phyloP scores from a whole-genome alignment of 2,888 invertebrate genomes.

The Anaspis maculata region DNA sequence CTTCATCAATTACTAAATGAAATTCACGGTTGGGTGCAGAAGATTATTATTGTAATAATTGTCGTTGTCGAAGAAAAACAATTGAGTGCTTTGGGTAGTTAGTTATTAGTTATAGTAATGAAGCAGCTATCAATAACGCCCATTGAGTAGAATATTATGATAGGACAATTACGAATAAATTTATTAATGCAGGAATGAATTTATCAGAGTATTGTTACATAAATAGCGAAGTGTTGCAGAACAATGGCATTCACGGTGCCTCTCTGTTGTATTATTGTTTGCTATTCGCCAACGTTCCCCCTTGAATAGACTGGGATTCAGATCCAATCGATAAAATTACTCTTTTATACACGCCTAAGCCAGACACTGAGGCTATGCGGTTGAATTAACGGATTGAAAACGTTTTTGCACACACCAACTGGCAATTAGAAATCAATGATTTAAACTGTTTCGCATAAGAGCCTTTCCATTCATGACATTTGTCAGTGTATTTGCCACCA shows the following conservation, averaged over 20 bases:
- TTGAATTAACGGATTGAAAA: constrained; percentile 15
- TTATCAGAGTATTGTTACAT: constrained; percentile 16
- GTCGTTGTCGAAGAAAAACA: too few species aligned
- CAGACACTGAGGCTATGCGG: constrained; percentile 14
- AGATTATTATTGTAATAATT: too few species aligned
- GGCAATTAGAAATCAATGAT: constrained; percentile 10
- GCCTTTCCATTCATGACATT: not conserved
- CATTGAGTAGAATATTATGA: too few species aligned
- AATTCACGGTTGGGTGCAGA: too few species aligned
- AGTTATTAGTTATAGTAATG: too few species aligned
- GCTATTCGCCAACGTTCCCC: constrained; percentile 16
- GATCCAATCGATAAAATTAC: constrained; percentile 23
- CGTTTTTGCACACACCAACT: constrained; percentile 5
- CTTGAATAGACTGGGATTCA: constrained; percentile 22
- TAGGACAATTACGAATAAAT: constrained; percentile 12
- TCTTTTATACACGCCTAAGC: constrained; percentile 14
- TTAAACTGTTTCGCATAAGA: not conserved
- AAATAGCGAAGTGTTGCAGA: constrained; percentile 21
- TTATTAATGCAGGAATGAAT: constrained; percentile 11
- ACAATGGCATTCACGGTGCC: constrained; percentile 19
- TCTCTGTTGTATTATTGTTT: constrained; percentile 21
- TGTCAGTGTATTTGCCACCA: too few species aligned
- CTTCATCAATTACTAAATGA: too few species aligned
- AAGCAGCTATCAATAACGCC: too few species aligned
- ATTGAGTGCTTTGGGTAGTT: too few species aligned